Conservation (phyloP, 2,888 invertebrate genomes). For the Pristionchus fissidentatus region DNA sequence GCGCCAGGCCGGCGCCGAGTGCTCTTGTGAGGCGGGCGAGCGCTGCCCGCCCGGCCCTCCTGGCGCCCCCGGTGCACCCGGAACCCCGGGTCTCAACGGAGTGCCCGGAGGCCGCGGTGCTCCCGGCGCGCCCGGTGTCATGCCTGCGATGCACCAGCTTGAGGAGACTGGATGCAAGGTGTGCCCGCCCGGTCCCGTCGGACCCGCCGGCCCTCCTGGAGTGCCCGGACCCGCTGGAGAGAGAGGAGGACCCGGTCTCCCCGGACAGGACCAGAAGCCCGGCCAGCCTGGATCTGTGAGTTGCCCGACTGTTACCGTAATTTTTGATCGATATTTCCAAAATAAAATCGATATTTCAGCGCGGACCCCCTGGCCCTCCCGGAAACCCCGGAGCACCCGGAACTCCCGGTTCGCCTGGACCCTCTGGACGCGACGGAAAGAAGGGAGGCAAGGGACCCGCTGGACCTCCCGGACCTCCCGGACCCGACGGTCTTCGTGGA, state of each 20-base stretch:
- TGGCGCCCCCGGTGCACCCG: conserved; percentile 41
- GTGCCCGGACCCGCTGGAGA: conserved; percentile 42
- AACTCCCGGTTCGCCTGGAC: conserved; percentile 25
- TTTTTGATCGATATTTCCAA: neutral
- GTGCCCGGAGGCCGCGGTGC: conserved; percentile 27
- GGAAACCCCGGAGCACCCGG: conserved; percentile 44
- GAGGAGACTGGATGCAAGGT: conserved; percentile 37
- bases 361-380: conserved; percentile 44
- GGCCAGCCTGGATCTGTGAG: conserved; percentile 41
- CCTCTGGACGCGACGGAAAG: conserved; percentile 45
- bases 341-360: neutral
- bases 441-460: conserved; percentile 45
- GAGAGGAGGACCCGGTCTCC: conserved; percentile 35
- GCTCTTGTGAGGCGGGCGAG: conserved; percentile 46
- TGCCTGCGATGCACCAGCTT: conserved; percentile 25
- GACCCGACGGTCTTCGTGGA: conserved; percentile 33
- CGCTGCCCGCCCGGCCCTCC: conserved; percentile 40
- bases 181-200: conserved; percentile 47
- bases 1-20: conserved; percentile 45
- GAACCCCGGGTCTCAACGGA: conserved; percentile 18
- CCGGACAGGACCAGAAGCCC: conserved; percentile 44
- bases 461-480: conserved; percentile 46
- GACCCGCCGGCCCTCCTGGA: conserved; percentile 45
- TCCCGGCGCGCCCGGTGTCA: conserved; percentile 42
- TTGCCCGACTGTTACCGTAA: neutral